Evolutionary conservation across 2,888 invertebrate genomes (phyloP).

Genomic region (Sminthurinus aureus): DNA sequence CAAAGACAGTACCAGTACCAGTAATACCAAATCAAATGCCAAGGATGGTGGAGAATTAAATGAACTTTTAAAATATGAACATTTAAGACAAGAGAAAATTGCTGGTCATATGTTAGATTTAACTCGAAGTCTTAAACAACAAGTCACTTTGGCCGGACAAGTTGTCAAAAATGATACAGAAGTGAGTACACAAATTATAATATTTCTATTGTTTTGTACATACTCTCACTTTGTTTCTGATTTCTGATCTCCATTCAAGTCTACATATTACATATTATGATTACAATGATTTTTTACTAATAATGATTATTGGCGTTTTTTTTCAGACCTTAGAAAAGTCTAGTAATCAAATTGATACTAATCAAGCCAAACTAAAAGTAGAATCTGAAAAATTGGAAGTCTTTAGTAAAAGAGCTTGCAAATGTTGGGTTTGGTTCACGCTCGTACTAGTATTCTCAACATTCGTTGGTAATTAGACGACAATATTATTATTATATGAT

Average conservation of each 20-base stretch:
- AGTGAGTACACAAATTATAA: slow-evolving; percentile 68
- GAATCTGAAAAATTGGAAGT: slow-evolving; percentile 84
- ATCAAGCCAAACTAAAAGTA: slow-evolving; percentile 76
- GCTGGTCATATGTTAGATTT: slow-evolving; percentile 93
- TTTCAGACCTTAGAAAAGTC: slow-evolving; percentile 76
- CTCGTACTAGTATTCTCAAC: slow-evolving; percentile 82
- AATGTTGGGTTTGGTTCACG: slow-evolving; percentile 96
- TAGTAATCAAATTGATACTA: slow-evolving; percentile 79
- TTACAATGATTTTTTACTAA: no score
- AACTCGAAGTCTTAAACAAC: slow-evolving; percentile 87
- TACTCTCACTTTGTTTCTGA: no score
- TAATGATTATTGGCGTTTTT: no score
- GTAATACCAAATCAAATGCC: neutral
- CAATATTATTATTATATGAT: no score
- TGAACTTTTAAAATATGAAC: slow-evolving; percentile 83
- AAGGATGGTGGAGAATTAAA: slow-evolving; percentile 73
- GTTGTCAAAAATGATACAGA: slow-evolving; percentile 91
- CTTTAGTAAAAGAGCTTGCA: slow-evolving; percentile 86
- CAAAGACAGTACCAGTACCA: slow-evolving; percentile 22
- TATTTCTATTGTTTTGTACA: neutral
- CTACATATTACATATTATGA: no score
- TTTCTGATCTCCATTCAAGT: no score
- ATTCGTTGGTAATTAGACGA: slow-evolving; percentile 89
- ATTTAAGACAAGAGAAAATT: slow-evolving; percentile 88
- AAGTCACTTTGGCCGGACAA: slow-evolving; percentile 85